Conservation (phyloP, 2,113 vertebrate species). For the Nothobranchius furzeri region DNA sequence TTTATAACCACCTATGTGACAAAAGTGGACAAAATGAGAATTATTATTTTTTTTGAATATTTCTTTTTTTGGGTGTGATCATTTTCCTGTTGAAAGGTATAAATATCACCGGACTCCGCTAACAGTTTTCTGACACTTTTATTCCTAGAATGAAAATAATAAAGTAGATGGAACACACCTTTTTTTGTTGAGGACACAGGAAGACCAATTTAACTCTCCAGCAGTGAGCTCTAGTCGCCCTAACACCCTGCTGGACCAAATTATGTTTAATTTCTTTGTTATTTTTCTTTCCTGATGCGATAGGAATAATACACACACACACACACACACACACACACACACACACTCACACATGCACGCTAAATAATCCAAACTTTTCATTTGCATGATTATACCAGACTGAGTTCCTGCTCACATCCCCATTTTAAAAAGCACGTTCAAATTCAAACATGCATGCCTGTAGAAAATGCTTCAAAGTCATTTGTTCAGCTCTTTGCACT, state of each 20-base stretch:
- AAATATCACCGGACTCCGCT: too few species aligned
- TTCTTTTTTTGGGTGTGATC: too few species aligned
- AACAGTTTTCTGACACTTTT: too few species aligned
- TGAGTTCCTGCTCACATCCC: constrained; percentile 16
- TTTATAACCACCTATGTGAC: too few species aligned
- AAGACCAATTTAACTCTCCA: constrained; percentile 54
- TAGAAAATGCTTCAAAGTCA: constrained; percentile 1
- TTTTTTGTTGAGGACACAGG: not conserved
- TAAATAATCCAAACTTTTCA: constrained; percentile 36
- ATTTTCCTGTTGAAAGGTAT: too few species aligned
- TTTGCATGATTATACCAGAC: constrained; percentile 54
- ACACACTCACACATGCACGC: not conserved
- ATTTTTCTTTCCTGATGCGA: constrained; percentile 40
- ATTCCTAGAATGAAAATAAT: not conserved
- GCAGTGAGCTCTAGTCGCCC: constrained; percentile 39
- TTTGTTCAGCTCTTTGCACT: not conserved
- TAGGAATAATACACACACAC: constrained; percentile 28
- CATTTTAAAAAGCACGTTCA: constrained; percentile 7
- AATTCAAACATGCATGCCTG: not conserved
- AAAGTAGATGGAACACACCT: not conserved
- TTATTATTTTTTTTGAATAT: too few species aligned
- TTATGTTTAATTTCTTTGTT: constrained; percentile 41
- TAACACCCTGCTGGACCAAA: constrained; percentile 25
- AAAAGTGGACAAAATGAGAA: too few species aligned
- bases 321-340: not conserved